Base-by-base conservation (phyloP, 1,140 invertebrate genomes). In the Trichonephila clavipes region DNA sequence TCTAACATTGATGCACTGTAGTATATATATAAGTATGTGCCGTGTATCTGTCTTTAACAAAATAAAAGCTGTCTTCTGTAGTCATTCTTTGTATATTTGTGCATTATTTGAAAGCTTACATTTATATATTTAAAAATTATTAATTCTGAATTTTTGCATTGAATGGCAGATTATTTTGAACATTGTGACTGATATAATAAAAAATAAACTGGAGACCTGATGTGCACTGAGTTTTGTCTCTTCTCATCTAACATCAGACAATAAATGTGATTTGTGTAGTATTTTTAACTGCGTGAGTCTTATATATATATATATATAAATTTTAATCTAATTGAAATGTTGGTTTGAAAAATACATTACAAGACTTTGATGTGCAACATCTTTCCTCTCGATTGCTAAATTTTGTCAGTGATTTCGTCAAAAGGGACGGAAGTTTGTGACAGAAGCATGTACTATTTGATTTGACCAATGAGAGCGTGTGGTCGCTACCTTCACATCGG, bases 31-130 rank as follows among this genome's bases (percentile, higher is more conserved):
- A 88, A 81, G 69, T 93, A 93, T 93, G 92, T 93, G 86, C 82
- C 62, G 85, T 93, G 92, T 93, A 88, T 93, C 85, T 93, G 85
- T 93, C 85, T 93, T 72, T 81, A 72, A 40, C 40, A 85, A 77
- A 92, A 93, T 93, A 93, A 93, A 93, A 88, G 92, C 92, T 88
- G 92, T 93, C 85, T 92, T 93, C 92, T 88, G 92, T 93, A 93
- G 92, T 93, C 85, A 82, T 93, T 88, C 87, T 92, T 87, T 92
- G 77, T 92, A 85, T 64, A 85, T 92, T 92, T 85, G 77, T 92
- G 90, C 81, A 66, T 92, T 92, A 92, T 92, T 92, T 92, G 90
- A 85, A 92, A 66, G 77, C 61, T 92, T 85, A 59, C 77, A 88
- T 92, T 92, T 85, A 88, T 88, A 88, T 88, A 92, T 85, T 77